Evolutionary conservation across 2,797 vertebrate genomes (phyloP), one percentile per base, ranked within the genome.

Genomic region (Mormyrus proboscirostris): DNA sequence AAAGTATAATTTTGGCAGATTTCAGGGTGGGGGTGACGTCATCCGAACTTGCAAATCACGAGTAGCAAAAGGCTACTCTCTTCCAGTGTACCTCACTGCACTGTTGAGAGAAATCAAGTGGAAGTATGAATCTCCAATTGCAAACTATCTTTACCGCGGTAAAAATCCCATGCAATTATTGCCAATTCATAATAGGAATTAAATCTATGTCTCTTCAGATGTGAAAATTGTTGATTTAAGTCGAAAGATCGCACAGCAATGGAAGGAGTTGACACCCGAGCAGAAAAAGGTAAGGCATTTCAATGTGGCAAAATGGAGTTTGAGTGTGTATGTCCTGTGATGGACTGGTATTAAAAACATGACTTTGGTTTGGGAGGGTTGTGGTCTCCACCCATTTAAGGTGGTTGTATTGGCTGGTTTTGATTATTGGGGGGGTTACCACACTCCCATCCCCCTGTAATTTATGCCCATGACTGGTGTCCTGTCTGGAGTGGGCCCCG

Each of bases 191-290:
- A 82, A 47, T 82, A 47, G 76, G 41, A 8, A 9, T 82, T 47
- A 82, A 82, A 82, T 82, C 76, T 2, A 47, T 82, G 76, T 76
- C 59, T 41, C 86, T n/a, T 59, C 44, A 97, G 97, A 93, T 83
- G 86, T 86, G 0, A 95, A 89, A 91, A 49, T 6, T 47, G 0
- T 85, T 12, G 96, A 97, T 4, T 76, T 97, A 88, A 10, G 94
- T 44, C 96, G 92, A 93, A 95, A 93, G 90, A 84, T 97, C 3
- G 96, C 95, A 1, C 89, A 88, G 53, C 89, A 92, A 0, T 97
- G 97, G 97, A 96, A 90, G 88, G 93, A 91, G 38, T 94, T 97
- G 87, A 94, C 96, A 25, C 91, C 92, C 0, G 92, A 95, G 22
- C 92, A 96, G 88, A 97, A 96, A 93, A 94, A 94, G 92, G 97